phyloP scores from a whole-genome alignment of 2,888 invertebrate genomes.

The Hydraecia micacea region DNA sequence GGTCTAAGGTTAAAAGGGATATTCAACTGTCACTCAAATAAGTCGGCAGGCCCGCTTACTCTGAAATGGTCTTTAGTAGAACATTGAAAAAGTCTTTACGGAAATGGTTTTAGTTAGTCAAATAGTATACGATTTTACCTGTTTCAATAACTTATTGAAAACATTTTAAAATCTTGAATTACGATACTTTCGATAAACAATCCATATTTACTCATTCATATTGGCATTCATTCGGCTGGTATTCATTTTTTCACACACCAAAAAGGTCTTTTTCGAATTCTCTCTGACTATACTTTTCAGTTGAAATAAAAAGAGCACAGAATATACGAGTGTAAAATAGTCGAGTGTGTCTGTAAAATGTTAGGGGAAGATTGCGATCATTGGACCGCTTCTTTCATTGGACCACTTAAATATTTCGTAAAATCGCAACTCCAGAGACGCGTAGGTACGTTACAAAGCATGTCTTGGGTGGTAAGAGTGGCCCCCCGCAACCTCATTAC shows the following conservation, averaged over 20 bases:
- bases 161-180: background rate
- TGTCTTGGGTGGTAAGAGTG: too few relatives aligned
- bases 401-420: too few relatives aligned
- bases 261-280: background rate
- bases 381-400: too few relatives aligned
- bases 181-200: background rate
- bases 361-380: too few relatives aligned
- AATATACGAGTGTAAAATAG: background rate
- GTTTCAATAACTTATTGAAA: background rate
- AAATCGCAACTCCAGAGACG: too few relatives aligned
- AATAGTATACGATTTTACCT: background rate
- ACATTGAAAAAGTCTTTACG: background rate
- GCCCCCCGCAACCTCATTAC: too few relatives aligned
- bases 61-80: background rate
- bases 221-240: too few relatives aligned
- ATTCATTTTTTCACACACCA: background rate
- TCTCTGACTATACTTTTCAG: background rate
- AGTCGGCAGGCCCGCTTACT: background rate
- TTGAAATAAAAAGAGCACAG: background rate
- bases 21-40: background rate
- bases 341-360: constrained; percentile 69
- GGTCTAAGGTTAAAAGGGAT: background rate
- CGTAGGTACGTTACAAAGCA: too few relatives aligned
- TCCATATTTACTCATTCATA: too few relatives aligned
- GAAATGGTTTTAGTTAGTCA: background rate